Evolutionary conservation across 2,113 vertebrate genomes (phyloP).

Genomic region (Meriones unguiculatus): DNA sequence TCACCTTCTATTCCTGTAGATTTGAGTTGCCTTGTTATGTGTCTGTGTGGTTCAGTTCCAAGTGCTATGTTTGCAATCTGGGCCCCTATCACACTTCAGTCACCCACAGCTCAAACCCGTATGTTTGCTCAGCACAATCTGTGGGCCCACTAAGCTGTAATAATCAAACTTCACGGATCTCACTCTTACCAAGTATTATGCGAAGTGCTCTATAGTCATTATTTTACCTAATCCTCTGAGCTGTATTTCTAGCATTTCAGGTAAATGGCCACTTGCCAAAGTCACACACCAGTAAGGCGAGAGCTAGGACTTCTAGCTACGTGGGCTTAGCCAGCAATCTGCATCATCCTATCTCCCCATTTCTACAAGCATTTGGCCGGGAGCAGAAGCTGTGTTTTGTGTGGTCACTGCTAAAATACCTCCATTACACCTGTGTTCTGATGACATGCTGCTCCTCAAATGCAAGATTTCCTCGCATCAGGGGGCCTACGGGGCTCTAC

Average conservation of each 20-base stretch:
- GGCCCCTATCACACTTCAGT: neutral
- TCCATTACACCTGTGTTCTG: neutral
- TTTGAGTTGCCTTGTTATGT: no score
- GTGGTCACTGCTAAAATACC: neutral
- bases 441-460: neutral
- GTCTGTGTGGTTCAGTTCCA: neutral
- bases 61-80: neutral
- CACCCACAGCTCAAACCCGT: slow-evolving; percentile 28
- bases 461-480: neutral
- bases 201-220: slow-evolving; percentile 29
- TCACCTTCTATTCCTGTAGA: neutral
- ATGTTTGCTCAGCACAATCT: neutral
- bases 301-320: slow-evolving; percentile 21
- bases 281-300: neutral
- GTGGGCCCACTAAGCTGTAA: slow-evolving; percentile 12
- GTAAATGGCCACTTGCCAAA: slow-evolving; percentile 2
- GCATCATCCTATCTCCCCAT: neutral
- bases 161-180: slow-evolving; percentile 30
- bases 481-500: neutral
- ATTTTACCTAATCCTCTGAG: slow-evolving; percentile 33
- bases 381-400: neutral
- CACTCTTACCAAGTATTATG: slow-evolving; percentile 6
- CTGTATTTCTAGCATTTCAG: neutral
- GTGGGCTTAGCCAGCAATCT: neutral
- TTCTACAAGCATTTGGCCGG: neutral